phyloP scores from a whole-genome alignment of 2,888 invertebrate species.

The Elmis aenea region DNA sequence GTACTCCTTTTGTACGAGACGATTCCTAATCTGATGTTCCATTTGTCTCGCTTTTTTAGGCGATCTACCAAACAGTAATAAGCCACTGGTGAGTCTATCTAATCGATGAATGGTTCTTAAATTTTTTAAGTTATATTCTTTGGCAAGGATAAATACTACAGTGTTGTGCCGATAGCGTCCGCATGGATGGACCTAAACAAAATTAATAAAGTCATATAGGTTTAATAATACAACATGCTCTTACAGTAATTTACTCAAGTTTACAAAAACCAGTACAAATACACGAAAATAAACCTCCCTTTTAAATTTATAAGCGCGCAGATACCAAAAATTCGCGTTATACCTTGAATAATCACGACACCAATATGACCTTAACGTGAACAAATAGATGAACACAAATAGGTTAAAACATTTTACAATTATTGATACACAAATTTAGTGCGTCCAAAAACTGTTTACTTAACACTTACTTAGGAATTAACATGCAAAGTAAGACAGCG shows the following conservation, averaged over 20 bases:
- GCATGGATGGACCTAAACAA: conserved; percentile 87
- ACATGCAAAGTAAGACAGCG: conserved; percentile 13
- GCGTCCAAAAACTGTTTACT: too few species aligned
- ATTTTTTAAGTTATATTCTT: conserved; percentile 91
- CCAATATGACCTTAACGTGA: too few species aligned
- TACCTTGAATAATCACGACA: too few species aligned
- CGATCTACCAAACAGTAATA: conserved; percentile 89
- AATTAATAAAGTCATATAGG: neutral
- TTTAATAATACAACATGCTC: too few species aligned
- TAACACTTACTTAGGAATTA: conserved; percentile 14
- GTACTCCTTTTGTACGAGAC: conserved; percentile 92
- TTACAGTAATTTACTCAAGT: too few species aligned
- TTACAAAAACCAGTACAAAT: too few species aligned
- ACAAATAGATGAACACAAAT: too few species aligned
- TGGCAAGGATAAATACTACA: conserved; percentile 91
- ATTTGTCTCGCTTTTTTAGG: conserved; percentile 91
- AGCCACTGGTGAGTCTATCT: conserved; percentile 90
- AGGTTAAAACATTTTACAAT: too few species aligned
- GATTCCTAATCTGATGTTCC: conserved; percentile 90
- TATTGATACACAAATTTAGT: too few species aligned
- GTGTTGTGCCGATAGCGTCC: conserved; percentile 97
- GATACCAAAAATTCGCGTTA: too few species aligned
- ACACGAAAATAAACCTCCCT: too few species aligned
- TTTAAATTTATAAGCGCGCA: too few species aligned
- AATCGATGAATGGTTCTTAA: conserved; percentile 91